A percentile compares a stretch with the other conserved stretches of the same genome.
Evolutionary conservation across 30 jellyfish, hydroid and myxozoan genomes (phyloP).

Genomic region (Chrysaora quinquecirrha): DNA sequence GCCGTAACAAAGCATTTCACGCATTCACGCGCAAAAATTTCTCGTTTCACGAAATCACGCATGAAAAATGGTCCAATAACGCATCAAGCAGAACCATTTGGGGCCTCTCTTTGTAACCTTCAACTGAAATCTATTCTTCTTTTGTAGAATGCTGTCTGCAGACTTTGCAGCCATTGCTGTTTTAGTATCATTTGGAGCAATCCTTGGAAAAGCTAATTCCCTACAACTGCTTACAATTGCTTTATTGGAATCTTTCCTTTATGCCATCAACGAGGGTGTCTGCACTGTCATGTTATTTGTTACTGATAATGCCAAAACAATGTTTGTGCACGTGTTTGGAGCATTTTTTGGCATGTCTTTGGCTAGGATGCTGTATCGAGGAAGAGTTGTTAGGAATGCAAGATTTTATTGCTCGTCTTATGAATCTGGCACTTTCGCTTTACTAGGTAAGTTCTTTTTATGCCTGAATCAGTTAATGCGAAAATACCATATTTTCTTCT

Average conservation of each 20-base stretch:
- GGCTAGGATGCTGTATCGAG: slow-evolving; percentile 77
- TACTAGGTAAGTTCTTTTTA: slow-evolving; percentile 64
- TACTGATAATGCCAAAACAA: slow-evolving; percentile 73
- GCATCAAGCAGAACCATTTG: too few species aligned
- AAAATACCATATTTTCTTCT: too few species aligned
- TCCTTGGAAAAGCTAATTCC: slow-evolving; percentile 83
- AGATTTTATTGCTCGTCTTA: slow-evolving; percentile 48
- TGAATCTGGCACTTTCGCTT: slow-evolving; percentile 75
- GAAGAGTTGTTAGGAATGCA: slow-evolving; percentile 56
- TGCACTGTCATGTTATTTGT: slow-evolving; percentile 44
- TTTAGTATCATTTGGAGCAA: slow-evolving; percentile 85
- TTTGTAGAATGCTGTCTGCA: slow-evolving; percentile 86
- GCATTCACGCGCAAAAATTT: too few species aligned
- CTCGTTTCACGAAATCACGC: too few species aligned
- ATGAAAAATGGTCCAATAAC: too few species aligned
- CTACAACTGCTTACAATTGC: slow-evolving; percentile 82
- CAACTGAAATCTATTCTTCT: too few species aligned
- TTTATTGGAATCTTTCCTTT: slow-evolving; percentile 66
- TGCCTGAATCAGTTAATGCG: too few species aligned
- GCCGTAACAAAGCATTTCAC: too few species aligned
- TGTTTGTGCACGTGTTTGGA: slow-evolving; percentile 85
- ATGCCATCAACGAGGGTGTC: slow-evolving; percentile 84
- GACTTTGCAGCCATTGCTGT: slow-evolving; percentile 87
- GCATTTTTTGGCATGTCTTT: slow-evolving; percentile 78
- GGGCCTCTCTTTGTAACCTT: too few species aligned